Evolutionary conservation across 2,797 vertebrate species (phyloP), one percentile per base, ranked within the genome.

Genomic region (Hippocampus kuda): DNA sequence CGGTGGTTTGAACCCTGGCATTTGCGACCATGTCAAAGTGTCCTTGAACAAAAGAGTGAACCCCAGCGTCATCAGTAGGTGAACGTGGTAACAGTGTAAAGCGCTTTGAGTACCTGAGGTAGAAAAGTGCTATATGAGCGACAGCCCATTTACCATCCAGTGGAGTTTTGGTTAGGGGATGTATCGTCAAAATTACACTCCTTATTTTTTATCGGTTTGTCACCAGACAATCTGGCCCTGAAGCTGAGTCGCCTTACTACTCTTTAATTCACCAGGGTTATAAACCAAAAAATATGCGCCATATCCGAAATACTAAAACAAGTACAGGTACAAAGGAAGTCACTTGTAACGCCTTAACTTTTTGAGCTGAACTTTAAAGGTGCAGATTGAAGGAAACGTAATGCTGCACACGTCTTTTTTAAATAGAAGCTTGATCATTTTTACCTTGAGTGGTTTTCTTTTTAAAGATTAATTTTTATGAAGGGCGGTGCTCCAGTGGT

Each of bases 281-380:
- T 67, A 16, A 72, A 79, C 79, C 81, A 77, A 83, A 85, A 38
- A 77, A 67, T 70, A 69, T 38, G 63, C 11, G 30, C 67, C 73
- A 72, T 65, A 75, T 77, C 68, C 75, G 46, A 70, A 72, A 66
- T 60, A 69, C 57, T 53, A 75, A 75, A 65, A 34, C 65, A 76
- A 20, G 53, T 49, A 77, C 75, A 78, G 73, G 77, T 48, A 41
- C 61, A 59, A 68, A 68, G 78, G 76, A 76, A 65, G 56, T 59
- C 67, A 67, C 65, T 75, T 74, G 69, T 66, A 73, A 78, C 34
- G 76, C 82, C 77, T 82, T 84, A 81, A 80, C 53, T 68, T 82
- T 70, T 75, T 77, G 18, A 75, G 59, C 46, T 72, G 42, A 77
- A 68, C 59, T 77, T 78, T 79, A 61, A 63, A 68, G 66, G 70